A percentile compares a stretch with the other conserved stretches of the same genome.
Evolutionary conservation across 2,888 invertebrate genomes (phyloP).

Genomic region (Slavum lentiscoides): DNA sequence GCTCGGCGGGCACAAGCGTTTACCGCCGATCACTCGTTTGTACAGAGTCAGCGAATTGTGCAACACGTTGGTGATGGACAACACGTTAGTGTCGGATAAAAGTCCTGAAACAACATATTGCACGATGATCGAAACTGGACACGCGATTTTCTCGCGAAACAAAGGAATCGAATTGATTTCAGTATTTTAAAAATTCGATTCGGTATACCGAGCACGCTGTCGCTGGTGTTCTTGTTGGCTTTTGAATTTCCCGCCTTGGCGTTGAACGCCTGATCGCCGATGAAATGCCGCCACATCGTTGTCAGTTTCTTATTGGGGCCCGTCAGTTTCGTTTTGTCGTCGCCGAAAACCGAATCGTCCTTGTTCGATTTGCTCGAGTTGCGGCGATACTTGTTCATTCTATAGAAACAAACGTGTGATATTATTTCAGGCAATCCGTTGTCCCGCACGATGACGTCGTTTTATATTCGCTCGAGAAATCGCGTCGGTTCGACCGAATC

Average conservation of each 20-base stretch:
- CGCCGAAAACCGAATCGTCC: background rate
- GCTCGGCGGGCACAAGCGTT: constrained; percentile 67
- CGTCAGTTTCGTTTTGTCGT: constrained; percentile 9
- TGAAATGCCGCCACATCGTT: constrained; percentile 38
- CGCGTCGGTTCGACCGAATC: too few relatives aligned
- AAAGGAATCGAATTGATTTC: too few relatives aligned
- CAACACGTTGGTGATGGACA: constrained; percentile 64
- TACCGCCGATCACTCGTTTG: constrained; percentile 65
- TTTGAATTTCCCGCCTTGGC: constrained; percentile 18
- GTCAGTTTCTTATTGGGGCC: constrained; percentile 24
- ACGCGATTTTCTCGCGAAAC: background rate
- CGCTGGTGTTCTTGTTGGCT: background rate
- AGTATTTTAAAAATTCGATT: background rate
- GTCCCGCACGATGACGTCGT: too few relatives aligned
- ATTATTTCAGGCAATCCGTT: too few relatives aligned
- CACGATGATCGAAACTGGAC: background rate
- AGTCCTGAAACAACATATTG: constrained; percentile 57
- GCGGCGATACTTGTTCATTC: constrained; percentile 24
- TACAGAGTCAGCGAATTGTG: constrained; percentile 68
- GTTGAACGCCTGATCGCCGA: constrained; percentile 34
- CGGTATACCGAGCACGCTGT: constrained; percentile 23
- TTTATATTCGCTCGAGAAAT: too few relatives aligned
- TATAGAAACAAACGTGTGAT: background rate
- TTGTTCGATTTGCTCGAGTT: background rate
- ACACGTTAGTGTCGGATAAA: constrained; percentile 60